phyloP scores from a whole-genome alignment of 2,888 invertebrate genomes.

The Drosophila nigritarsus region DNA sequence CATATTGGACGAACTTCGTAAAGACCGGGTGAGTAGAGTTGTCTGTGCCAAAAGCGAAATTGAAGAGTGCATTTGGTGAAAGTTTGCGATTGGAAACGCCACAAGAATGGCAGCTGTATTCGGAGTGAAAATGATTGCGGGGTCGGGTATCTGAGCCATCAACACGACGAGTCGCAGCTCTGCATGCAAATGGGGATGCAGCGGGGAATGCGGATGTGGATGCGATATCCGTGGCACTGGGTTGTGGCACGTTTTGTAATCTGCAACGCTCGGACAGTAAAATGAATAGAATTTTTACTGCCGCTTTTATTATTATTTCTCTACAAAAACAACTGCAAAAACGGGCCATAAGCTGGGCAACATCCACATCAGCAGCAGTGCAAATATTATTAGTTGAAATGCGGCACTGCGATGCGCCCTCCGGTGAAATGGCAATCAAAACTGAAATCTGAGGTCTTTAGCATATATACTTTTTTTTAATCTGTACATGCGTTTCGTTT shows the following conservation, averaged over 20 bases:
- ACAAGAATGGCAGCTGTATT: background rate
- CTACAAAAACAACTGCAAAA: slow-evolving; percentile 44
- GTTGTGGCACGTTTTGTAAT: slow-evolving; percentile 73
- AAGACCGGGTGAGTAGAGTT: slow-evolving; percentile 91
- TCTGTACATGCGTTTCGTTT: slow-evolving; percentile 12
- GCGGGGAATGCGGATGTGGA: slow-evolving; percentile 30
- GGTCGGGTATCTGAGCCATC: slow-evolving; percentile 40
- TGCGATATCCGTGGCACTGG: slow-evolving; percentile 45
- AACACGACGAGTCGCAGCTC: slow-evolving; percentile 50
- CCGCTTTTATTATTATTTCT: slow-evolving; percentile 71
- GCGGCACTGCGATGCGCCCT: slow-evolving; percentile 27
- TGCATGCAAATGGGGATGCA: slow-evolving; percentile 59
- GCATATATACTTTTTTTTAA: slow-evolving; percentile 43
- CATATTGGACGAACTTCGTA: slow-evolving; percentile 95
- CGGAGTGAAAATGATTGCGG: background rate
- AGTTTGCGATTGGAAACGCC: slow-evolving; percentile 57
- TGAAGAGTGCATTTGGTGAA: slow-evolving; percentile 66
- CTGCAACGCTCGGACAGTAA: slow-evolving; percentile 77
- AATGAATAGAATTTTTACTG: slow-evolving; percentile 82
- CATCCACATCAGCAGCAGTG: slow-evolving; percentile 36
- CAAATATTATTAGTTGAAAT: slow-evolving; percentile 74
- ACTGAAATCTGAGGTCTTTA: slow-evolving; percentile 69
- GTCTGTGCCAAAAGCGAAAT: slow-evolving; percentile 45
- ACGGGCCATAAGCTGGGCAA: slow-evolving; percentile 30
- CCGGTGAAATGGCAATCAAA: slow-evolving; percentile 60